phyloP scores from a whole-genome alignment of 2,113 vertebrate genomes.

The Eubucco bourcierii region DNA sequence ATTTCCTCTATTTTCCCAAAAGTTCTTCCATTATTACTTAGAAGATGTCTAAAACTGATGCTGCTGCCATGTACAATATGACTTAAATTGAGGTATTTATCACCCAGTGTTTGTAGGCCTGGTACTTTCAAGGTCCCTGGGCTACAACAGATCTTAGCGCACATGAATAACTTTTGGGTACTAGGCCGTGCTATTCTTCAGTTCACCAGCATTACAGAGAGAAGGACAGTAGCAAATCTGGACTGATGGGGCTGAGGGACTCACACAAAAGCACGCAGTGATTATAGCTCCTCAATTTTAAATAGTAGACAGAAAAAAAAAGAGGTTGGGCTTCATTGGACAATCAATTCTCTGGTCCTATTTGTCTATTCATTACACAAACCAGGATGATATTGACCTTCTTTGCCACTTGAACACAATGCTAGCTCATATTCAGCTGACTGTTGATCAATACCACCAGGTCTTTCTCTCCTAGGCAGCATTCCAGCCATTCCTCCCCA shows the following conservation, averaged over 20 bases:
- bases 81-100: not conserved
- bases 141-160: not conserved
- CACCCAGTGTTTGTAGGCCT: not conserved
- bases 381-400: too few relatives aligned
- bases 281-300: not conserved
- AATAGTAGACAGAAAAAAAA: not conserved
- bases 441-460: too few relatives aligned
- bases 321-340: not conserved
- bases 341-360: too few relatives aligned
- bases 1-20: not conserved
- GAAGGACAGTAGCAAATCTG: not conserved
- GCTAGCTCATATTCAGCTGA: too few relatives aligned
- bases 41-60: not conserved
- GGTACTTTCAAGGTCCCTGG: not conserved
- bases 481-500: too few relatives aligned
- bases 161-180: not conserved
- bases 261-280: not conserved
- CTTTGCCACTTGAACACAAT: too few relatives aligned
- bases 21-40: not conserved
- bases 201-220: not conserved
- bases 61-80: not conserved
- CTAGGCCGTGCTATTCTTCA: not conserved
- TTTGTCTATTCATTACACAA: too few relatives aligned
- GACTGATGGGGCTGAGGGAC: not conserved
- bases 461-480: too few relatives aligned